Percentiles rank a stretch among this genome's conserved stretches.
These are phyloP conservation scores for Steatornis caripensis DNA, from an alignment of 2,113 vertebrate genomes.

Conservation along the genomic window DNA sequence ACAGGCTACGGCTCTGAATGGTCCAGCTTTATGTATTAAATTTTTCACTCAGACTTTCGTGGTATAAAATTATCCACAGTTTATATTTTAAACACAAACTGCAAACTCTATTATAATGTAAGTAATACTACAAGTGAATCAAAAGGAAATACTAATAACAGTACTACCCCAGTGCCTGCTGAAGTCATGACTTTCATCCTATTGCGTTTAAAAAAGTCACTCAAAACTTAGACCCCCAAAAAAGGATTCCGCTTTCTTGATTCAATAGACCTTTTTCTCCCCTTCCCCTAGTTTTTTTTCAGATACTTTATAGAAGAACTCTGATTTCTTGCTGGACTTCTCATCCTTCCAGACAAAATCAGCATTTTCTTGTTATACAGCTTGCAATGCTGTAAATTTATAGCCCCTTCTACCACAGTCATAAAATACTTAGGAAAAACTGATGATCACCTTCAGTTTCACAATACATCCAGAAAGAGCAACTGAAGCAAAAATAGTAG, in stretches of 20 bases:
- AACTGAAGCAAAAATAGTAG: neutral
- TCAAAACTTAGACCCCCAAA: neutral
- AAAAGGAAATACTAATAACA: conserved; percentile 28
- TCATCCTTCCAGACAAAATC: neutral
- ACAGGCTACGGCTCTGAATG: neutral
- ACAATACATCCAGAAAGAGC: neutral
- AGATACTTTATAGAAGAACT: neutral
- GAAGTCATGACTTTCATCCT: conserved; percentile 18
- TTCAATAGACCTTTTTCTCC: neutral
- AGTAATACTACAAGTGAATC: conserved; percentile 10
- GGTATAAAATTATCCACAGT: neutral
- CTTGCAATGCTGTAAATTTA: neutral
- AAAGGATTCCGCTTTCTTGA: neutral
- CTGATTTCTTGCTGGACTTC: neutral
- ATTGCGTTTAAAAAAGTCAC: conserved; percentile 1
- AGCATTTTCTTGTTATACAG: neutral
- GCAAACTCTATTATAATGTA: conserved; percentile 8
- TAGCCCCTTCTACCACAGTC: neutral
- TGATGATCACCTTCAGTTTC: neutral
- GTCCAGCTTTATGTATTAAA: neutral
- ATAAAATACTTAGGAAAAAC: neutral
- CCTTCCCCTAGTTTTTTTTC: neutral
- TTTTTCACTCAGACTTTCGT: neutral
- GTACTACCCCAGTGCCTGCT: neutral
- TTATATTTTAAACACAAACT: conserved; percentile 33